These are phyloP conservation scores for Brachyalestes nurse DNA, from an alignment of 2,797 vertebrate genomes.

Conservation along the genomic window DNA sequence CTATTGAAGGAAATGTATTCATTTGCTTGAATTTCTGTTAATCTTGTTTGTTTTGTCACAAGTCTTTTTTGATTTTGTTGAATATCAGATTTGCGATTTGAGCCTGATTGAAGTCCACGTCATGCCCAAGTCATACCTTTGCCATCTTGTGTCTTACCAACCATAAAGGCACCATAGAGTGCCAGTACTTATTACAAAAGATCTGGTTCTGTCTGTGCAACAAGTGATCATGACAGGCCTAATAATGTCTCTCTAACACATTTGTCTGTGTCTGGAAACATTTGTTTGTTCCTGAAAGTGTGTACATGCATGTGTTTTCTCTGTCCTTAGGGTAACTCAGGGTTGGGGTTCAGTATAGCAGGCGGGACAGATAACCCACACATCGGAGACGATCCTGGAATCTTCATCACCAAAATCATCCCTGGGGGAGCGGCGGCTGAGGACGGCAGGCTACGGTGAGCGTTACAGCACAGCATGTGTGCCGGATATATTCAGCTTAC, in stretches of 20 bases:
- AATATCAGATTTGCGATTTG: no score
- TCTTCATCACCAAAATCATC: conserved; percentile 99
- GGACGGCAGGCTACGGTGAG: conserved; percentile 93
- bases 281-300: neutral
- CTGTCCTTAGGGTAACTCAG: conserved; percentile 90
- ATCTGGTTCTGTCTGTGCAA: no score
- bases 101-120: no score
- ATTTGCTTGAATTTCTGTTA: no score
- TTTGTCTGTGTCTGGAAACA: neutral
- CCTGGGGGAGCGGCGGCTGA: conserved; percentile 95
- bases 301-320: conserved; percentile 20
- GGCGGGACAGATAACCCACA: conserved; percentile 97
- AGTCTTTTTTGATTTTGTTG: no score
- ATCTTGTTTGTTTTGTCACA: no score
- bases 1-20: no score
- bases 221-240: neutral
- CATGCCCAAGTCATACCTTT: no score
- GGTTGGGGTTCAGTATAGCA: conserved; percentile 95
- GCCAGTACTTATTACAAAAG: no score
- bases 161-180: no score
- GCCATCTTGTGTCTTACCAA: no score
- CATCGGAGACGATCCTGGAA: conserved; percentile 95
- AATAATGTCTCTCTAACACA: neutral
- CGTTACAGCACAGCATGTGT: conserved; percentile 4
- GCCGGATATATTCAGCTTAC: neutral